Percentiles rank a stretch among this genome's conserved stretches.
phyloP scores from a whole-genome alignment of 1,140 invertebrate genomes.

The Platyura marginata region DNA sequence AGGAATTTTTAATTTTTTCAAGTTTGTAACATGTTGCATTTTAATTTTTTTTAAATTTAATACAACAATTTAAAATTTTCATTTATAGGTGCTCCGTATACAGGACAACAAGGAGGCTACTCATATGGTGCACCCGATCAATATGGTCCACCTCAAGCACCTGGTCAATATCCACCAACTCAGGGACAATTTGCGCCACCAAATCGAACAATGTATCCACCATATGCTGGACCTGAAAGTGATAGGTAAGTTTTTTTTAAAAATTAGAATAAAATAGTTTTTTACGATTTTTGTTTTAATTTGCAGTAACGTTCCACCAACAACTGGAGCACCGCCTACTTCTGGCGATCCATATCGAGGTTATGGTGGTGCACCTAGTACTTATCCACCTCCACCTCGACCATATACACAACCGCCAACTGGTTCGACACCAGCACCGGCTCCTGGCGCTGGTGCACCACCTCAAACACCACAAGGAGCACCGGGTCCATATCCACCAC shows the following conservation, averaged over 20 bases:
- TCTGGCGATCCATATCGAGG: slow-evolving; percentile 11
- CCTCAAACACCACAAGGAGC: not conserved
- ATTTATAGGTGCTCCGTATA: slow-evolving; percentile 26
- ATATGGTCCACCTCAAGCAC: slow-evolving; percentile 25
- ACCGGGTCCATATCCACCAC: not conserved
- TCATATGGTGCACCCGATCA: slow-evolving; percentile 25
- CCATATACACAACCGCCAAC: slow-evolving; percentile 6
- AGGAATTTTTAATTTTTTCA: no score
- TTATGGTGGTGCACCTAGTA: slow-evolving; percentile 7
- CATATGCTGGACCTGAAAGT: slow-evolving; percentile 48
- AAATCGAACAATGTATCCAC: slow-evolving; percentile 48
- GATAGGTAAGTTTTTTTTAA: slow-evolving; percentile 18
- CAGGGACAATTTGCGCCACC: slow-evolving; percentile 46
- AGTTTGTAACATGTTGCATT: no score
- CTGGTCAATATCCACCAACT: slow-evolving; percentile 34
- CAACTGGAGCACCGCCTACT: slow-evolving; percentile 2
- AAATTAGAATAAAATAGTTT: not conserved
- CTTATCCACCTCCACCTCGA: slow-evolving; percentile 8
- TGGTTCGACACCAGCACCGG: slow-evolving; percentile 2
- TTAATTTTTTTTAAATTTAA: no score
- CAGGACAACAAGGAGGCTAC: slow-evolving; percentile 25
- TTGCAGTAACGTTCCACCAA: not conserved
- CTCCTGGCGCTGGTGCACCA: slow-evolving; percentile 2
- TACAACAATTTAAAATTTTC: no score
- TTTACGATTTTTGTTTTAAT: not conserved